Conservation (phyloP, 1,140 invertebrate genomes). For the Parapsyche elsis region DNA sequence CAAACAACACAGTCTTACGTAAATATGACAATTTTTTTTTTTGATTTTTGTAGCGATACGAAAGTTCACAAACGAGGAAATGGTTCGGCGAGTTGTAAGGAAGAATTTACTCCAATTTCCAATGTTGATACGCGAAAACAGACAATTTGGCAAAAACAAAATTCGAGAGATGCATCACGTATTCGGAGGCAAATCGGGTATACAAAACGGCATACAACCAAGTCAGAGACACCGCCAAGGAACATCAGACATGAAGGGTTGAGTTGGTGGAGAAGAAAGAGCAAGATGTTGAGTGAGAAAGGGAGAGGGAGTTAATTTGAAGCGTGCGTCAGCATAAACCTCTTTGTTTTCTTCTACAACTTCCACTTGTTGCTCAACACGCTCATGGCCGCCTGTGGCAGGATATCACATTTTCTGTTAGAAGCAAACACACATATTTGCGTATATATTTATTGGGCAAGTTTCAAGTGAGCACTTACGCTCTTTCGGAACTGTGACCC, state of each 20-base stretch:
- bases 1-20: too few species aligned
- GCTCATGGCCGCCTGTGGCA: slow-evolving; percentile 1
- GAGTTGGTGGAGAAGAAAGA: not conserved
- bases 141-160: too few species aligned
- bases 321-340: slow-evolving; percentile 41
- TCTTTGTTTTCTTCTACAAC: slow-evolving; percentile 41
- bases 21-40: too few species aligned
- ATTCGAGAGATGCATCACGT: too few species aligned
- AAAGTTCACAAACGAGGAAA: too few species aligned
- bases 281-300: not conserved
- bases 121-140: too few species aligned
- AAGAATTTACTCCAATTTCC: too few species aligned
- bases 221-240: not conserved
- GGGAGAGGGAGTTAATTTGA: slow-evolving; percentile 32
- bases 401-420: not conserved
- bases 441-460: not conserved
- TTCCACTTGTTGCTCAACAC: slow-evolving; percentile 40
- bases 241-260: not conserved
- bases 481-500: not conserved
- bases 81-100: too few species aligned
- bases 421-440: not conserved
- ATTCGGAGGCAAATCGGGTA: too few species aligned
- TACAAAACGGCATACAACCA: not conserved
- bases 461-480: not conserved
- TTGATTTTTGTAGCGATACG: too few species aligned